phyloP scores from a whole-genome alignment of 2,113 vertebrate species.

The Siphamia tubifer region DNA sequence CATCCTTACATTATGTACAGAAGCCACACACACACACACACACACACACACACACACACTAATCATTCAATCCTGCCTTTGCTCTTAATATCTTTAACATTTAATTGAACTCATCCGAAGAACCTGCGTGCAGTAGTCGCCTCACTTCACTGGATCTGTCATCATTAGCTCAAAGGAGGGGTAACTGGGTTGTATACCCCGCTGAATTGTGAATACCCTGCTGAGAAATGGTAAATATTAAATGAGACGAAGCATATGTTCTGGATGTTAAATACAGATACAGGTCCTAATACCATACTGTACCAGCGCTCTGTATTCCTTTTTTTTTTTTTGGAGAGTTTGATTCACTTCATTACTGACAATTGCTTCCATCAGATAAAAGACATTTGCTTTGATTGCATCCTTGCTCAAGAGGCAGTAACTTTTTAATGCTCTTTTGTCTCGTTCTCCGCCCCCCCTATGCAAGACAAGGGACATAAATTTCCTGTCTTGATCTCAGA shows the following conservation, averaged over 20 bases:
- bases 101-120: neutral
- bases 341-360: conserved; percentile 22
- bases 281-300: conserved; percentile 1
- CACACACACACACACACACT: neutral
- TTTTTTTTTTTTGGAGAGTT: neutral
- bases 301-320: neutral
- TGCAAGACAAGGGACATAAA: conserved; percentile 10
- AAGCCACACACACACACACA: neutral
- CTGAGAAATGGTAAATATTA: neutral
- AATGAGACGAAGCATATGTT: neutral
- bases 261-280: neutral
- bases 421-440: neutral
- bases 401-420: neutral
- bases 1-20: neutral
- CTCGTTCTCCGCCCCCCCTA: neutral
- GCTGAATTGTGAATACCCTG: neutral
- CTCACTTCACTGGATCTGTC: conserved; percentile 11
- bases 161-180: neutral
- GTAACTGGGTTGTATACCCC: neutral
- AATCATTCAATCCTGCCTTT: conserved; percentile 2
- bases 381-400: conserved; percentile 3
- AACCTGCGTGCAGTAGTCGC: neutral
- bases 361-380: conserved; percentile 35
- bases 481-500: conserved; percentile 44
- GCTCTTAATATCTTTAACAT: conserved; percentile 1